Base-by-base conservation (phyloP, 1,140 invertebrate species). In the Diabrotica undecimpunctata region DNA sequence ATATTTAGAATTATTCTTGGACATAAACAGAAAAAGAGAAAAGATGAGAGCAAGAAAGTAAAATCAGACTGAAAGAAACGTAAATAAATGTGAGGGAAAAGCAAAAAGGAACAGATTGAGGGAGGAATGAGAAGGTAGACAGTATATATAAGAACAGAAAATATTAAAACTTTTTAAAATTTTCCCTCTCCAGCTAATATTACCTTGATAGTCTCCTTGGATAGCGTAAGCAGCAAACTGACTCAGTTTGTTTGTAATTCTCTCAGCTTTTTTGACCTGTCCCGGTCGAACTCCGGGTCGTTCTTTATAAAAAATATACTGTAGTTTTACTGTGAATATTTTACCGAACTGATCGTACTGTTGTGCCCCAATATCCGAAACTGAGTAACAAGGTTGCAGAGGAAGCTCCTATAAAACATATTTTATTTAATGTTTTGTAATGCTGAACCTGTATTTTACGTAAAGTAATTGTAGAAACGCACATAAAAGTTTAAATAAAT, bases 281-380 rank as follows among this genome's bases (percentile, higher is more conserved):
- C 97, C 97, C 0, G 96, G 93, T 72, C 96, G 79, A 10, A 99
- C 94, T 5, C 97, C 97, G 0, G 98, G 95, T 36, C 96, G 84
- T 79, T 99, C 97, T 78, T 98, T 98, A 80, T 99, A 99, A 79
- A 98, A 97, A 38, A 99, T 92, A 76, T 98, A 98, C 77, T 99
- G 96, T 52, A 99, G 81, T 81, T 99, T 99, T 11, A 98, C 87
- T 0, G 97, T 99, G 80, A 99, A 98, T 72, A 99, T 99, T 82
- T 99, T 99, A 5, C 96, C 96, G 79, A 92, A 99, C 75, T 97
- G 92, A 82, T 99, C 97, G 79, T 94, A 98, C 79, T 98, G 96
- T 80, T 98, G 96, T 35, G 96, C 91, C n/a, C 90, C 90, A 11
- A 95, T 91, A 64, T 94, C 93, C 0, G 93, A 95, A 6, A 95